Conservation (phyloP, 2,113 vertebrate genomes). For the Sarotherodon lohbergeri region DNA sequence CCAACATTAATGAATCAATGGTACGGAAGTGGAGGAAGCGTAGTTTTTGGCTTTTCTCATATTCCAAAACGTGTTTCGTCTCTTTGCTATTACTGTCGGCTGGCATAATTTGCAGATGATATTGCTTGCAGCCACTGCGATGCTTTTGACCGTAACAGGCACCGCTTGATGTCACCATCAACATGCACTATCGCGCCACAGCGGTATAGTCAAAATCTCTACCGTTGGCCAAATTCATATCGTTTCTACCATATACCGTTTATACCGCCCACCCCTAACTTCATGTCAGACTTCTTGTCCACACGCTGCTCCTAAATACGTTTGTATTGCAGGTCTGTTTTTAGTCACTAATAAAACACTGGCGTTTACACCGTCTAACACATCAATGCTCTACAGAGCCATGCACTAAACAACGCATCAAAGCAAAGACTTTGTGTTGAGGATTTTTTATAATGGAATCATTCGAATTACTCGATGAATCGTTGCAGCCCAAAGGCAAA, state of each 20-base stretch:
- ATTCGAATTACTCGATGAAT: not conserved
- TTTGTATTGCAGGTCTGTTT: not conserved
- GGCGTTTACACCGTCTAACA: not conserved
- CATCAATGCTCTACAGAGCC: not conserved
- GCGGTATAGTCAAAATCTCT: not conserved
- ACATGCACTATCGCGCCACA: accelerated
- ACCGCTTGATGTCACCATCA: not conserved
- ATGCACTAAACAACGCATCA: not conserved
- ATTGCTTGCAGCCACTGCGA: not conserved
- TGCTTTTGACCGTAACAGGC: accelerated
- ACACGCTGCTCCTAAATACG: not conserved
- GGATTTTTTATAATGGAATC: not conserved
- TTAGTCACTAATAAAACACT: not conserved
- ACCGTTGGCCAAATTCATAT: not conserved
- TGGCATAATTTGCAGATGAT: not conserved
- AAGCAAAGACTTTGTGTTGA: not conserved
- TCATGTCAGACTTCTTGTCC: not conserved
- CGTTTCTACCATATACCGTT: not conserved
- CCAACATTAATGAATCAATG: no score
- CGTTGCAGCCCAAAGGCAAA: not conserved
- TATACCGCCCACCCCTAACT: not conserved
- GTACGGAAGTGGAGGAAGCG: not conserved
- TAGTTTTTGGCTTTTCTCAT: not conserved
- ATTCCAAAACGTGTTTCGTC: not conserved
- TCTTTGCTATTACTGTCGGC: not conserved